Evolutionary conservation across 2,797 vertebrate species (phyloP).

Genomic region (Dromococcyx pavoninus): DNA sequence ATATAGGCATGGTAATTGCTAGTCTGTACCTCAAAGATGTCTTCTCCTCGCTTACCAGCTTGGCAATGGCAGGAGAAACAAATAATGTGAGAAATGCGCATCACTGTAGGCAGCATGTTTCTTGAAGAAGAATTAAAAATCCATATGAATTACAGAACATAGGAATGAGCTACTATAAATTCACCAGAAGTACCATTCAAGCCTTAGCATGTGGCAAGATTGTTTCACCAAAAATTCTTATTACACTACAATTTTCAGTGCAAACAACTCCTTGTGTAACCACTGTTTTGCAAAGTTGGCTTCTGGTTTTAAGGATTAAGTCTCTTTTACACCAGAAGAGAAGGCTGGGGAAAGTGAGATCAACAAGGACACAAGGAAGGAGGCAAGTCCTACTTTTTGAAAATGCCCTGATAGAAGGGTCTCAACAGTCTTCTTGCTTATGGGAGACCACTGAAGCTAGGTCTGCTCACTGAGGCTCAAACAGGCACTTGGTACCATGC

Average conservation of each 20-base stretch:
- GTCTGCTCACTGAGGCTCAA: background rate
- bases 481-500: background rate
- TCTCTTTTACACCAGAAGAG: background rate
- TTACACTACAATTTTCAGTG: background rate
- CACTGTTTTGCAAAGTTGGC: background rate
- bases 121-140: background rate
- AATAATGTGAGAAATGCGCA: background rate
- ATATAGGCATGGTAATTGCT: background rate
- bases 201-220: background rate
- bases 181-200: background rate
- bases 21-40: background rate
- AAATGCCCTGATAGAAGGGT: background rate
- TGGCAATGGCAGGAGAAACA: background rate
- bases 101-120: background rate
- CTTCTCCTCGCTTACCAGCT: background rate
- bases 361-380: background rate
- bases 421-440: background rate
- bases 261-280: background rate
- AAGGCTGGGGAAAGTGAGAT: background rate
- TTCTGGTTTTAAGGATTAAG: background rate
- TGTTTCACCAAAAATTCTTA: background rate
- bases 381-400: background rate
- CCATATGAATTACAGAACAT: background rate
- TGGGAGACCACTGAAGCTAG: background rate
- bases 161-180: background rate